A percentile compares a stretch with the other conserved stretches of the same genome.
These are phyloP conservation scores for Phthorimaea operculella DNA, from an alignment of 1,140 invertebrate genomes.

Conservation along the genomic window DNA sequence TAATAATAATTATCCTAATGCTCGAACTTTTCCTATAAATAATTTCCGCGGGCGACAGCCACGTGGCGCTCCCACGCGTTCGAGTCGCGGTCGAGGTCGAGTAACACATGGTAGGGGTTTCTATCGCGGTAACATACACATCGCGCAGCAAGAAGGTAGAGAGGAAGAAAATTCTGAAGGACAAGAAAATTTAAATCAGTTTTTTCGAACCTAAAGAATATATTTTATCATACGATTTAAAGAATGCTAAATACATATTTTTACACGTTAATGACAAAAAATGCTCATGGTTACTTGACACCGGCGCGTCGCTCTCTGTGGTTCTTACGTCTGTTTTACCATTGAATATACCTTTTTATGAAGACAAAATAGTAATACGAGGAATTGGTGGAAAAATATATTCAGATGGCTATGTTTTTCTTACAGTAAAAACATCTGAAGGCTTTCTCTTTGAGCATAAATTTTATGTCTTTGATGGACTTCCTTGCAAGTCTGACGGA, in stretches of 20 bases:
- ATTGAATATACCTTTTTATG: background rate
- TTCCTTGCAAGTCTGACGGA: background rate
- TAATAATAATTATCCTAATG: too few relatives aligned
- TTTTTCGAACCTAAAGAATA: slow-evolving; percentile 1
- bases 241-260: background rate
- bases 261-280: background rate
- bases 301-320: slow-evolving; percentile 2
- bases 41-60: too few relatives aligned
- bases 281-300: slow-evolving; percentile 4
- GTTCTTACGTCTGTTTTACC: background rate
- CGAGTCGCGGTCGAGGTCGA: too few relatives aligned
- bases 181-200: background rate
- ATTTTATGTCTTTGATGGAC: background rate
- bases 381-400: slow-evolving; percentile 3
- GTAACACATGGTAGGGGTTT: background rate
- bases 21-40: too few relatives aligned
- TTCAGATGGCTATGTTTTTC: background rate
- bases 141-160: too few relatives aligned
- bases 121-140: background rate
- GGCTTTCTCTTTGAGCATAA: background rate
- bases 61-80: too few relatives aligned
- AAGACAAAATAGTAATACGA: background rate
- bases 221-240: background rate
- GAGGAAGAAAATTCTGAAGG: background rate
- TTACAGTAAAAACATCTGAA: background rate